These are phyloP conservation scores for Callorhinus ursinus DNA, from an alignment of 2,113 vertebrate genomes.

Conservation along the genomic window DNA sequence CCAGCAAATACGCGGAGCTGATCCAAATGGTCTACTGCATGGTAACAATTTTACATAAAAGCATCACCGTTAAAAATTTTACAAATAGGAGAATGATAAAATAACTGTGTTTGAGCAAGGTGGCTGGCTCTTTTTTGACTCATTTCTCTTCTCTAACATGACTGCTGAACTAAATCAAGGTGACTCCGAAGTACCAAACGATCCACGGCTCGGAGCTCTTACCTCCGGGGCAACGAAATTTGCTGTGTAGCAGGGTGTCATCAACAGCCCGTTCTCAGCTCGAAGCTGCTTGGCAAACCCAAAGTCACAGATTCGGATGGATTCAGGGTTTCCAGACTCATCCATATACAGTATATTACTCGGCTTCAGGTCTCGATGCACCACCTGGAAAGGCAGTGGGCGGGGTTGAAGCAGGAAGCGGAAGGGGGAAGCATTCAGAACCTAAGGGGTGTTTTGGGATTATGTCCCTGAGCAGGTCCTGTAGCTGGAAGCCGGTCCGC, in stretches of 20 bases:
- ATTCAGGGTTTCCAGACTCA: slow-evolving; percentile 93
- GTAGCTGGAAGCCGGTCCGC: not conserved
- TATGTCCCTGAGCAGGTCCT: fast-evolving
- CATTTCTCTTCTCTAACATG: fast-evolving
- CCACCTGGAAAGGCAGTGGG: slow-evolving; percentile 87
- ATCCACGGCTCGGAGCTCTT: not conserved
- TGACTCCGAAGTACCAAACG: fast-evolving
- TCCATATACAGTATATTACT: slow-evolving; percentile 97
- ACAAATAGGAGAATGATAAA: not conserved
- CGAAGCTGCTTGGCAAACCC: slow-evolving; percentile 96
- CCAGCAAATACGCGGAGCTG: fast-evolving
- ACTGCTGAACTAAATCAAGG: fast-evolving
- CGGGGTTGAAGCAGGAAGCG: not conserved
- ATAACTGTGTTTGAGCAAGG: fast-evolving
- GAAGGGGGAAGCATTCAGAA: fast-evolving
- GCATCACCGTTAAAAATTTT: not conserved
- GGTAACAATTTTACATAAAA: not conserved
- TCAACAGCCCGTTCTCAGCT: slow-evolving; percentile 95
- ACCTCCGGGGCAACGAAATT: slow-evolving; percentile 98
- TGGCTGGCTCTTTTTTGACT: fast-evolving
- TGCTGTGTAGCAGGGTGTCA: slow-evolving; percentile 98
- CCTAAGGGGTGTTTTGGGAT: fast-evolving
- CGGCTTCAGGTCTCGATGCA: slow-evolving; percentile 97
- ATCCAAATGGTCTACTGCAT: fast-evolving
- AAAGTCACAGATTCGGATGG: slow-evolving; percentile 95